A percentile compares a stretch with the other conserved stretches of the same genome.
Conservation (phyloP, 2,113 vertebrate species). For the Osmerus mordax region DNA sequence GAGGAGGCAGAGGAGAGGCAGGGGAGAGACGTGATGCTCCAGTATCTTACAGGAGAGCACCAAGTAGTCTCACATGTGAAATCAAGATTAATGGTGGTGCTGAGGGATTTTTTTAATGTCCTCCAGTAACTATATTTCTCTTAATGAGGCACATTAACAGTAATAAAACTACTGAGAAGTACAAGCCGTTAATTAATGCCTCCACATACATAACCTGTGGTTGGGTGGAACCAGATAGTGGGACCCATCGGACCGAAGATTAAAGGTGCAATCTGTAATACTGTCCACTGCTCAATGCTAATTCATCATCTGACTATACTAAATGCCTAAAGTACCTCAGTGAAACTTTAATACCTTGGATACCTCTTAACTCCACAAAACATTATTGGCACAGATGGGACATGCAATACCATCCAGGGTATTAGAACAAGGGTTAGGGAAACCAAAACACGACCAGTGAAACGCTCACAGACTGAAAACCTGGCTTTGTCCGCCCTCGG, state of each 20-base stretch:
- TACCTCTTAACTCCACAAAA: background rate
- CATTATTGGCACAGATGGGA: background rate
- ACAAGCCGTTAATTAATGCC: conserved; percentile 75
- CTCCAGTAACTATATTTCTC: conserved; percentile 73
- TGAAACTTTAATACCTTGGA: conserved; percentile 38
- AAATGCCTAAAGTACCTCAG: conserved; percentile 35
- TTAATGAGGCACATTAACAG: conserved; percentile 79
- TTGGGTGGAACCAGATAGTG: conserved; percentile 64
- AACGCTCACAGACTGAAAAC: too few relatives aligned
- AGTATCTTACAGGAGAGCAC: conserved; percentile 54
- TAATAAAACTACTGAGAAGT: conserved; percentile 79
- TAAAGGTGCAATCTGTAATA: conserved; percentile 63
- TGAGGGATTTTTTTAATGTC: conserved; percentile 73
- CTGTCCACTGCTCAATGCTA: conserved; percentile 56
- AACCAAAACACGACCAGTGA: too few relatives aligned
- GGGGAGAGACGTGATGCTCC: conserved; percentile 17
- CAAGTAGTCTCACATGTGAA: conserved; percentile 70
- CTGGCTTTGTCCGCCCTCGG: too few relatives aligned
- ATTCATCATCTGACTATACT: conserved; percentile 50
- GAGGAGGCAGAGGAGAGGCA: background rate
- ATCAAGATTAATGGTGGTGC: conserved; percentile 75
- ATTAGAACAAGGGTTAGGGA: too few relatives aligned
- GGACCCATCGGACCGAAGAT: conserved; percentile 71
- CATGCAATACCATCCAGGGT: background rate
- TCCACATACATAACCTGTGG: conserved; percentile 66